Evolutionary conservation across 2,888 invertebrate genomes (phyloP).

Genomic region (Clanis bilineata): DNA sequence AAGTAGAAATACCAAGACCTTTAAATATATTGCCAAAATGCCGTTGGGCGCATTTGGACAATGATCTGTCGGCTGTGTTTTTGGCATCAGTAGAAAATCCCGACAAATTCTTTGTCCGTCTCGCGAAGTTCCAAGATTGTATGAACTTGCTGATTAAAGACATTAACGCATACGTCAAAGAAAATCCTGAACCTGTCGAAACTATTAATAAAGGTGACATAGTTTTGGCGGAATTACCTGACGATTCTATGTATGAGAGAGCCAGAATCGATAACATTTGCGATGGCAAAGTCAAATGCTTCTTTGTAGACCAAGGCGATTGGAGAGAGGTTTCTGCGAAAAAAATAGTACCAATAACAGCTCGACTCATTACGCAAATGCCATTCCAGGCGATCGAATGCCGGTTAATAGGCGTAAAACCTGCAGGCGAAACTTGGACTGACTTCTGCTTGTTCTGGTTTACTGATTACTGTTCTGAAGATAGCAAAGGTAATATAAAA

Average conservation of each 20-base stretch:
- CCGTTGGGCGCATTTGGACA: slow-evolving; percentile 78
- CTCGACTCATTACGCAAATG: slow-evolving; percentile 71
- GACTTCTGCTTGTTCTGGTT: slow-evolving; percentile 78
- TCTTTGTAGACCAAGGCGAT: slow-evolving; percentile 85
- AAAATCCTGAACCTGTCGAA: slow-evolving; percentile 35
- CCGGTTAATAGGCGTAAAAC: slow-evolving; percentile 76
- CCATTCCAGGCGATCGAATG: slow-evolving; percentile 87
- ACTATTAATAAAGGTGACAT: slow-evolving; percentile 61
- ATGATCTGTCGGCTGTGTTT: slow-evolving; percentile 59
- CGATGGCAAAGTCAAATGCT: slow-evolving; percentile 73
- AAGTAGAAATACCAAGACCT: slow-evolving; percentile 29
- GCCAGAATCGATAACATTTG: slow-evolving; percentile 65
- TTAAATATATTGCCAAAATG: slow-evolving; percentile 35
- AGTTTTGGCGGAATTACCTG: slow-evolving; percentile 76
- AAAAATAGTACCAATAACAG: slow-evolving; percentile 73
- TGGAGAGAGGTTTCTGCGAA: slow-evolving; percentile 59
- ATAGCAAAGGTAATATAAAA: slow-evolving; percentile 58
- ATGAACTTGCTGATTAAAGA: slow-evolving; percentile 60
- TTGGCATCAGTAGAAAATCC: slow-evolving; percentile 71
- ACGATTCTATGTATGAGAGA: slow-evolving; percentile 65
- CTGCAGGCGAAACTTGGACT: slow-evolving; percentile 73
- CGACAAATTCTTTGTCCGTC: slow-evolving; percentile 73
- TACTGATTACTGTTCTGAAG: slow-evolving; percentile 66
- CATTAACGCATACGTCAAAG: slow-evolving; percentile 57
- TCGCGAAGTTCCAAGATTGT: slow-evolving; percentile 68